Percentiles rank a stretch among this genome's conserved stretches.
Evolutionary conservation across 1,140 invertebrate species (phyloP).

Genomic region (Prorops nasuta): DNA sequence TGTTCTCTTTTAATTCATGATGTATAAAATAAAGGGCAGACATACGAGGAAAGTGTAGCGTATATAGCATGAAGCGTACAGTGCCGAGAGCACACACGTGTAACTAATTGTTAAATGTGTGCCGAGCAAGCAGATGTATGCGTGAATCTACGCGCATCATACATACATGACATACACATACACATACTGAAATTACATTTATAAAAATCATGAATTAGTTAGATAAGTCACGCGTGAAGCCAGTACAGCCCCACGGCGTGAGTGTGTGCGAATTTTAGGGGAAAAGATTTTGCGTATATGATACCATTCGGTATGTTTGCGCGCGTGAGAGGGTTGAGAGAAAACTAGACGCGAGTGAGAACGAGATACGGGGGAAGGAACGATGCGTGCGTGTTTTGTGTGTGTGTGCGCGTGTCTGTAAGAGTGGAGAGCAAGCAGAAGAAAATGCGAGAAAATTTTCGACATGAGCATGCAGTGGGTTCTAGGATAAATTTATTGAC

Average conservation of each 20-base stretch:
- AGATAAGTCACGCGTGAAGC: conserved; percentile 42
- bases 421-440: conserved; percentile 2
- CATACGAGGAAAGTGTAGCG: background rate
- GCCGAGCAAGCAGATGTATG: no score
- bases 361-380: no score
- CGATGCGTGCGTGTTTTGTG: background rate
- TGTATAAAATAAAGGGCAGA: background rate
- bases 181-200: conserved; percentile 8
- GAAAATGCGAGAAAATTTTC: conserved; percentile 28
- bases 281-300: conserved; percentile 14
- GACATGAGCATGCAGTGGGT: conserved; percentile 45
- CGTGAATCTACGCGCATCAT: no score
- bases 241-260: conserved; percentile 44
- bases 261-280: conserved; percentile 27
- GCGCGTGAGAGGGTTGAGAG: no score
- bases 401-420: conserved; percentile 5
- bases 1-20: background rate
- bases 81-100: background rate
- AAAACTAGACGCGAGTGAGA: no score
- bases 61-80: background rate
- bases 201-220: conserved; percentile 41
- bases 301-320: conserved; percentile 1
- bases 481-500: conserved; percentile 56
- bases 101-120: no score
- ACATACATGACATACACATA: conserved; percentile 12